Conservation (phyloP, 2,888 invertebrate genomes). For the Aspidiotus rigidus region DNA sequence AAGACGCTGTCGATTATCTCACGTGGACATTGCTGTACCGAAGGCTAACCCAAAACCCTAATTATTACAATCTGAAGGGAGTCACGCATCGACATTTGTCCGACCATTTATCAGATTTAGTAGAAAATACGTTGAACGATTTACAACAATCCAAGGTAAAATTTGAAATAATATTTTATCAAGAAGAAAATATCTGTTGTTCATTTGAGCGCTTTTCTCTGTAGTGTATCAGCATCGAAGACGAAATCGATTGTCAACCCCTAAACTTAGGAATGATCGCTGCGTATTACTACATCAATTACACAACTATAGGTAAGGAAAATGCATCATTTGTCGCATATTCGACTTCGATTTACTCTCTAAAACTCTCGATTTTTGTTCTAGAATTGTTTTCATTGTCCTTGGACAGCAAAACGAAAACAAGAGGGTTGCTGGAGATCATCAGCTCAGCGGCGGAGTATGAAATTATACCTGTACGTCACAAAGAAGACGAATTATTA, state of each 20-base stretch:
- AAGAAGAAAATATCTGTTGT: neutral
- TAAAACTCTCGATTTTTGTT: constrained; percentile 37
- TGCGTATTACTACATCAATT: constrained; percentile 99
- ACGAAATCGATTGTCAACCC: constrained; percentile 94
- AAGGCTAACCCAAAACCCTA: constrained; percentile 95
- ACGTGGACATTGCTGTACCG: constrained; percentile 99
- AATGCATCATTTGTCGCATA: neutral
- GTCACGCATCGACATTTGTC: constrained; percentile 94
- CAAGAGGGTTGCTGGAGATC: constrained; percentile 92
- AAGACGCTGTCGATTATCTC: constrained; percentile 97
- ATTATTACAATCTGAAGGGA: constrained; percentile 96
- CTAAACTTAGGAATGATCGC: constrained; percentile 99
- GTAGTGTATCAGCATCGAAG: constrained; percentile 86
- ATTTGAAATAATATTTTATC: neutral
- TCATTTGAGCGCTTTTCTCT: constrained; percentile 28
- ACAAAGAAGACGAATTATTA: constrained; percentile 86
- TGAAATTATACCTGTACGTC: constrained; percentile 84
- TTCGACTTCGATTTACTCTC: too few species aligned
- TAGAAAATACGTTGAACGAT: constrained; percentile 89
- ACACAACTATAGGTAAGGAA: constrained; percentile 82
- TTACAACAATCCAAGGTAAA: constrained; percentile 78
- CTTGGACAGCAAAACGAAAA: constrained; percentile 92
- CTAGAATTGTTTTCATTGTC: constrained; percentile 96
- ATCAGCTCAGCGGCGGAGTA: constrained; percentile 97
- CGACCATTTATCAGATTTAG: constrained; percentile 94